Conservation (phyloP, 2,888 invertebrate species). For the Melieria crassipennis region DNA sequence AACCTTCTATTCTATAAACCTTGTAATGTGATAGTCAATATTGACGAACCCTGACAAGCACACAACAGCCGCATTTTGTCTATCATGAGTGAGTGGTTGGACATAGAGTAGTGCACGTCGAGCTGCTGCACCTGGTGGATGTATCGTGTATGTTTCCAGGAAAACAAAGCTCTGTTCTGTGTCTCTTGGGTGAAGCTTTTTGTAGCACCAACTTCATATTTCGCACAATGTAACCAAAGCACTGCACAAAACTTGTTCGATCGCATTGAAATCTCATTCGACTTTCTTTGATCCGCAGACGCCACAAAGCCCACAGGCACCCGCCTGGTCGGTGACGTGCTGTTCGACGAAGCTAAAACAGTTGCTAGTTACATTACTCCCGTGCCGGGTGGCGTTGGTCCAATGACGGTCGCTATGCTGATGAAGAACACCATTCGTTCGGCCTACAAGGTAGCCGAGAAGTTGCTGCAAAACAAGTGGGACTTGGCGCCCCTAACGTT, state of each 20-base stretch:
- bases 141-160: neutral
- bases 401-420: conserved; percentile 99
- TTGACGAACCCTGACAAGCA: too few species aligned
- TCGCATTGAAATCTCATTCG: neutral
- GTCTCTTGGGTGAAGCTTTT: too few species aligned
- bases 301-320: conserved; percentile 78
- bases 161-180: too few species aligned
- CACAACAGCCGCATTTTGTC: too few species aligned
- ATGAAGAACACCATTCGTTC: conserved; percentile 94
- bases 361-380: conserved; percentile 93
- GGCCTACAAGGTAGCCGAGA: conserved; percentile 74
- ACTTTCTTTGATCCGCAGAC: conserved; percentile 68
- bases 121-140: neutral
- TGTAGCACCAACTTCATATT: too few species aligned
- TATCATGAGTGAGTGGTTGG: too few species aligned
- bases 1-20: too few species aligned
- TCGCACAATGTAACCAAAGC: too few species aligned
- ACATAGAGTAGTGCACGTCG: too few species aligned
- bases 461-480: conserved; percentile 73
- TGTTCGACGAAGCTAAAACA: conserved; percentile 79
- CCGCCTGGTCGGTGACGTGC: conserved; percentile 94
- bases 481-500: conserved; percentile 75
- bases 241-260: too few species aligned
- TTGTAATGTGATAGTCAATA: too few species aligned
- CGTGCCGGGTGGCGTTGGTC: conserved; percentile 97